Percentiles rank a stretch among this genome's conserved stretches.
phyloP scores from a whole-genome alignment of 1,140 invertebrate genomes.

The Lordiphosa collinella region DNA sequence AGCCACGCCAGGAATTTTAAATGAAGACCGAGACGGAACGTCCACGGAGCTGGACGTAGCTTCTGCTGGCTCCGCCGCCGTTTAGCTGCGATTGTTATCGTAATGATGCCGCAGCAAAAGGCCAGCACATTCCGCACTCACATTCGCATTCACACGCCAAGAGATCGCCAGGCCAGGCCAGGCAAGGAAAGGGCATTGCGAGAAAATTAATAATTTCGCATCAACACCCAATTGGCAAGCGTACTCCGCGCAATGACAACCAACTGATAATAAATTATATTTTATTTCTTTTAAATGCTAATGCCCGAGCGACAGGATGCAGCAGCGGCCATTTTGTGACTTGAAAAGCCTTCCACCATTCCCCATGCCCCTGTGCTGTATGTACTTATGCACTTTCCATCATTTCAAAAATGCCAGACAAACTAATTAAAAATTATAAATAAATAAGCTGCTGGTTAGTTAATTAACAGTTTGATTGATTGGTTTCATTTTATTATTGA shows the following conservation, averaged over 20 bases:
- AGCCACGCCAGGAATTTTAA: constrained; percentile 73
- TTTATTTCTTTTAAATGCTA: constrained; percentile 76
- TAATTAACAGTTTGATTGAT: constrained; percentile 76
- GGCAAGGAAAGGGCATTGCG: constrained; percentile 29
- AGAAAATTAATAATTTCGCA: constrained; percentile 75
- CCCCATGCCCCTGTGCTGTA: too few relatives aligned
- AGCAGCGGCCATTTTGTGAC: not conserved
- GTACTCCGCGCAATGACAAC: constrained; percentile 43
- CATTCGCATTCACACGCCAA: constrained; percentile 34
- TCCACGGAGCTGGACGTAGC: constrained; percentile 22
- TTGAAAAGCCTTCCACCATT: too few relatives aligned
- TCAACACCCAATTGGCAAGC: constrained; percentile 67
- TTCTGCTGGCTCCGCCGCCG: constrained; percentile 26
- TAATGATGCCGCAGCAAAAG: constrained; percentile 56
- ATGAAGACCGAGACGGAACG: constrained; percentile 68
- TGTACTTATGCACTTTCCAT: too few relatives aligned
- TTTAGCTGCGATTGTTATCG: constrained; percentile 74
- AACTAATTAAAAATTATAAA: constrained; percentile 67
- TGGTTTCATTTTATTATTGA: constrained; percentile 48
- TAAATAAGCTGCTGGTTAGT: constrained; percentile 58
- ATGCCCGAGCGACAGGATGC: constrained; percentile 19
- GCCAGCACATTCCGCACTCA: constrained; percentile 50
- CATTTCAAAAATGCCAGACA: constrained; percentile 16
- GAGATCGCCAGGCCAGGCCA: too few relatives aligned
- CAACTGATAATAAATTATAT: constrained; percentile 75